Base-by-base conservation (phyloP, 2,888 invertebrate species). In the Machimus rusticus region DNA sequence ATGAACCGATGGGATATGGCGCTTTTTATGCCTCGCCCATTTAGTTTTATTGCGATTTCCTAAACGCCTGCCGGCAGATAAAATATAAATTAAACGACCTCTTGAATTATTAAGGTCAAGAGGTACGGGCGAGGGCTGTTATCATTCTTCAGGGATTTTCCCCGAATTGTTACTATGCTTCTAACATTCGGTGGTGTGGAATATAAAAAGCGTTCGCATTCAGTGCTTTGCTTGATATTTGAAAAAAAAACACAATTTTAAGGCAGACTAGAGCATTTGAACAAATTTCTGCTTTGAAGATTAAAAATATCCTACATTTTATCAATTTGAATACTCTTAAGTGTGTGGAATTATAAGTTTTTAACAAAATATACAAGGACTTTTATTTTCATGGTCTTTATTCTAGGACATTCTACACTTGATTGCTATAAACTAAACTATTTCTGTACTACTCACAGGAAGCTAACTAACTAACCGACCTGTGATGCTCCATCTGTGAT, bases 1-100 rank as follows among this genome's bases (percentile, higher is more conserved):
- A 76, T 76, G 76, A 76, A 76, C 76, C 76, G 76, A 76, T 76
- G 37, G 76, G 28, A 37, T 76, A 37, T 76, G 76, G 76, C 76
- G 37, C 37, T 76, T 37, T 74, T 76, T 76, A 66, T 76, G 34
- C 76, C 6, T 76, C 76, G 34, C 66, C 66, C 66, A 66, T 66
- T 66, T 66, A 66, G 66, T 66, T 66, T 66, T 66, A 66, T 66
- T 66, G 66, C 66, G 66, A 66, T 66, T 19, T 66, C 28, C 66
- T 66, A 66, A 66, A 66, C 66, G 66, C 28, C 66, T 23, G 66
- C 19, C 66, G 9, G 19, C 23, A 66, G 66, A 66, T 66, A 66
- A 66, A 66, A 66, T 66, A 66, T 66, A 66, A 66, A 66, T 66
- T 66, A 66, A 66, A 66, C 66, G 66, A 66, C 66, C 66, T 66